Evolutionary conservation across 2,113 vertebrate species (phyloP).

Genomic region (Anser brachyrhynchus): DNA sequence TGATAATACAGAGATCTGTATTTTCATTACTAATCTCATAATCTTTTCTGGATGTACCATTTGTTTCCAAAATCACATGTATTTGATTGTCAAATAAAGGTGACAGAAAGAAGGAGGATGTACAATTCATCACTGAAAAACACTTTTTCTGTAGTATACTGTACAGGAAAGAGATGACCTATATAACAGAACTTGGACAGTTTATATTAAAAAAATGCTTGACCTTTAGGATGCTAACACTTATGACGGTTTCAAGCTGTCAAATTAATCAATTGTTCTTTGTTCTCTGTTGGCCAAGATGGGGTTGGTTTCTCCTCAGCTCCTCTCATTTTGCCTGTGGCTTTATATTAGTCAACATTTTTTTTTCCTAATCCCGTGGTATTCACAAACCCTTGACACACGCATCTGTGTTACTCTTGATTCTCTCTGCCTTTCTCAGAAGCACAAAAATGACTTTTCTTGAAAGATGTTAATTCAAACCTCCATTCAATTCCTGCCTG

Average conservation of each 20-base stretch:
- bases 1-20: not conserved
- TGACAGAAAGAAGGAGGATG: not conserved
- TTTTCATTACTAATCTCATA: not conserved
- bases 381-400: not conserved
- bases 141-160: not conserved
- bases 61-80: not conserved
- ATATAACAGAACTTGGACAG: not conserved
- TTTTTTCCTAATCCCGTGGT: not conserved
- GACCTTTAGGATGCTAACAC: not conserved
- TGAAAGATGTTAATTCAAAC: constrained; percentile 3
- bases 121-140: not conserved
- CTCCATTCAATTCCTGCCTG: not conserved
- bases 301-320: not conserved
- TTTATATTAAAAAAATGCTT: not conserved
- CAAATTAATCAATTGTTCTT: not conserved
- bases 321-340: not conserved
- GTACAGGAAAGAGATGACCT: not conserved
- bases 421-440: not conserved
- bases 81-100: not conserved
- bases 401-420: not conserved
- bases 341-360: not conserved
- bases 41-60: not conserved
- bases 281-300: not conserved
- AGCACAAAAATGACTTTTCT: not conserved
- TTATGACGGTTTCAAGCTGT: not conserved